phyloP scores from a whole-genome alignment of 2,888 invertebrate genomes.

The Sinohyriopsis cumingii region DNA sequence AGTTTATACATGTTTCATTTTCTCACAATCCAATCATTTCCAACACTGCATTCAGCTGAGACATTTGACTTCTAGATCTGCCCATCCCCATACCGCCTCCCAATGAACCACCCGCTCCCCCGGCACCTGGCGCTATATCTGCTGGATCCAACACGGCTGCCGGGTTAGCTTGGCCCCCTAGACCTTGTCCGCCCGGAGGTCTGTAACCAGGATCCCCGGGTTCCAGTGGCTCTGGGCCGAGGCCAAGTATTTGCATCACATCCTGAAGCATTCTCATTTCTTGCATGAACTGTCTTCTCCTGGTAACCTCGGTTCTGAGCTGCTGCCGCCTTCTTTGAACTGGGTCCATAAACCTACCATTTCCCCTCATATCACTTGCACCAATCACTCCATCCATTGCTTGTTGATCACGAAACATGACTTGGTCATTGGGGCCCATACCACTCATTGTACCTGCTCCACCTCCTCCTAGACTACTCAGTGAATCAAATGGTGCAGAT shows the following conservation, averaged over 20 bases:
- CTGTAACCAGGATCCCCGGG: constrained; percentile 37
- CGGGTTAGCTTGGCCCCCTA: constrained; percentile 2
- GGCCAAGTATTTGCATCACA: constrained; percentile 30
- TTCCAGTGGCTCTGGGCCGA: constrained; percentile 35
- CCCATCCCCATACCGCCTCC: constrained; percentile 10
- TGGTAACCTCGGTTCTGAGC: background rate
- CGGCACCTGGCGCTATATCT: background rate
- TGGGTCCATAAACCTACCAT: background rate
- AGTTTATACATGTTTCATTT: no score
- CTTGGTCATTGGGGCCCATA: background rate
- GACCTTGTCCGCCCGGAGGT: constrained; percentile 16
- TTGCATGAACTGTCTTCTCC: constrained; percentile 29
- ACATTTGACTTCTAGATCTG: background rate
- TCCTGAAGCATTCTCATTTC: constrained; percentile 30
- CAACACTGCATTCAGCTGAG: constrained; percentile 12
- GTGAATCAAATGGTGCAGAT: constrained; percentile 3
- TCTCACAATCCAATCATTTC: constrained; percentile 25
- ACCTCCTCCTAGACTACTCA: background rate
- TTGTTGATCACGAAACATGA: background rate
- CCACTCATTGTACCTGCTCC: background rate
- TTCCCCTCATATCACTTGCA: background rate
- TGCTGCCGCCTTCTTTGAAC: background rate
- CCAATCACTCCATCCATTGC: background rate
- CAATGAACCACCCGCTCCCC: background rate
- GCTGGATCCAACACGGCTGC: background rate